Base-by-base conservation (phyloP, 2,888 invertebrate genomes). In the Acleris literana region DNA sequence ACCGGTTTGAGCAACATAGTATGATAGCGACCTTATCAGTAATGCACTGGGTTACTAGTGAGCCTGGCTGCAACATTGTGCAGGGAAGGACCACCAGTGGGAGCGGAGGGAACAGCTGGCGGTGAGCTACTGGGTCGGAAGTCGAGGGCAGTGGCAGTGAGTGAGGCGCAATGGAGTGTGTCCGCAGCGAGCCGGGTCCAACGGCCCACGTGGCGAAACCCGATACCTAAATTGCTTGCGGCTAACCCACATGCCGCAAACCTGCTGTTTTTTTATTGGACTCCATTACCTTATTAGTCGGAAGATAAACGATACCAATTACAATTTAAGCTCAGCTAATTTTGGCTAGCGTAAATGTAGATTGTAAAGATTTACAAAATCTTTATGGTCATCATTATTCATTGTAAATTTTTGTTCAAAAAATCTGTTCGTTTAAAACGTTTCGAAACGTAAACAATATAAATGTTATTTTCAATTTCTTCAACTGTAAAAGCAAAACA, bases 121-220 rank as follows among this genome's bases (percentile, higher is more conserved):
- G 70, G 71, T 72, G 76, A 64, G 79, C 84, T 85, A 86, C 81
- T 82, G 83, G 75, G 75, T 79, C 79, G 81, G 84, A 84, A 84
- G 82, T 78, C 72, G 79, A 70, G 80, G 71, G 75, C 79, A 89
- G 43, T 44, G 69, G 87, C 89, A 87, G 81, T 76, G 76, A 77
- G 74, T 72, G 82, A 80, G 79, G 84, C 81, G 81, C 82, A 85
- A 66, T 80, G 81, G 82, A 79, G 84, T 82, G 85, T 81, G 75
- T 78, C 78, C 72, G 68, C 72, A 63, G 80, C 87, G 89, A 85
- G 80, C 80, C 70, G 76, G 74, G 64, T 64, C 66, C 68, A 74
- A 69, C 73, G 71, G 68, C 74, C 71, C 69, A 73, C 72, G 67
- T 72, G 70, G 56, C 61, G 84, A 78, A 86, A 86, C 76, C 68